Evolutionary conservation across 2,797 vertebrate species (phyloP).

Genomic region (Melopsittacus undulatus): DNA sequence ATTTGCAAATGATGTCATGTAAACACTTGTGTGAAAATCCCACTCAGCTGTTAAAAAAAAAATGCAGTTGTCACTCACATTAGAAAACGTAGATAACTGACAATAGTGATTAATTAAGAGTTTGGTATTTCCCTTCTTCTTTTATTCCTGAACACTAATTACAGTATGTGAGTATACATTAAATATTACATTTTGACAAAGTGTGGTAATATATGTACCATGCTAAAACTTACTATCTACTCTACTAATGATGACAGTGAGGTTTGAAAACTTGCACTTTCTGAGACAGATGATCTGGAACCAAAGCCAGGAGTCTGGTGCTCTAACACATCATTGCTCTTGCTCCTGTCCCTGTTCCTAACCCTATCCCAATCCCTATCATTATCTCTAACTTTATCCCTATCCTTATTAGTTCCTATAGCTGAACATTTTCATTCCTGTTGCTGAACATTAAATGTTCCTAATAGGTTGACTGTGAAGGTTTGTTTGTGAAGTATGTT

Average conservation of each 20-base stretch:
- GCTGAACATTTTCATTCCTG: not conserved
- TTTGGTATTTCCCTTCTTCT: slow-evolving; percentile 45
- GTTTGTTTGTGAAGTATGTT: not conserved
- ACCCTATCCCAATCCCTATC: not conserved
- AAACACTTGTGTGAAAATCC: slow-evolving; percentile 35
- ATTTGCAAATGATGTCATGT: not conserved
- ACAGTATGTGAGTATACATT: slow-evolving; percentile 49
- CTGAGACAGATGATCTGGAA: not conserved
- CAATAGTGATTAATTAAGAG: slow-evolving; percentile 56
- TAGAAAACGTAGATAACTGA: slow-evolving; percentile 41
- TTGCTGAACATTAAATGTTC: not conserved
- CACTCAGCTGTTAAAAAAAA: slow-evolving; percentile 2
- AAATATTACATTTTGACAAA: slow-evolving; percentile 48
- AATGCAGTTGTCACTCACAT: slow-evolving; percentile 1
- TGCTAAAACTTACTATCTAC: slow-evolving; percentile 7
- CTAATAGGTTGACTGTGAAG: not conserved
- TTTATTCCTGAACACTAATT: slow-evolving; percentile 61
- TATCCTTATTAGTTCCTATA: not conserved
- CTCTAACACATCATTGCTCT: not conserved
- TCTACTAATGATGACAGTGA: not conserved
- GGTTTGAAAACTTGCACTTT: not conserved
- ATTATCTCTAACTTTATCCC: not conserved
- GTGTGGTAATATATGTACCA: slow-evolving; percentile 36
- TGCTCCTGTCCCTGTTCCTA: not conserved
- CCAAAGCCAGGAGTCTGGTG: not conserved